Conservation (phyloP, 1,140 invertebrate species). For the Caenorhabditis briggsae region DNA sequence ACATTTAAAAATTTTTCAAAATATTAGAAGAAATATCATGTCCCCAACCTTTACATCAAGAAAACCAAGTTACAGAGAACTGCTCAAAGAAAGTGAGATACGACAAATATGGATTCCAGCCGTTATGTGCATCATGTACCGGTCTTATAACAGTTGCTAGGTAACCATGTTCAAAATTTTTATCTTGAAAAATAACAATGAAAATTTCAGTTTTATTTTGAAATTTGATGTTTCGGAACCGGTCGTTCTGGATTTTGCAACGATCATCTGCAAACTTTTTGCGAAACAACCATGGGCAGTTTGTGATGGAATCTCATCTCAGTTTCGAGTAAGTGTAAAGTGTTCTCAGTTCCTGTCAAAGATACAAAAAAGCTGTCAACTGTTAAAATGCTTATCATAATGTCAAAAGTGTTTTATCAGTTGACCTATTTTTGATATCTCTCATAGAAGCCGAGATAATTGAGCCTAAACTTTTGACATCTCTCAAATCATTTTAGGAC, state of each 20-base stretch:
- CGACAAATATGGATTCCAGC: slow-evolving; percentile 49
- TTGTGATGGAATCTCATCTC: slow-evolving; percentile 63
- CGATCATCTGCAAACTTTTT: slow-evolving; percentile 55
- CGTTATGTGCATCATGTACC: neutral
- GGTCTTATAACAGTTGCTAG: slow-evolving; percentile 6
- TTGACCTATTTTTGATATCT: too few relatives aligned
- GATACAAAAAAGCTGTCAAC: too few relatives aligned
- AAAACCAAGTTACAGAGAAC: neutral
- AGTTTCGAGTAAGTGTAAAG: slow-evolving; percentile 62
- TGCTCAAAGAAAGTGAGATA: neutral
- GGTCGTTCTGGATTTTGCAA: slow-evolving; percentile 51
- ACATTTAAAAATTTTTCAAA: too few relatives aligned
- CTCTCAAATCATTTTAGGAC: slow-evolving; percentile 51
- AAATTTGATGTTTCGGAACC: slow-evolving; percentile 56
- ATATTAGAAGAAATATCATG: too few relatives aligned
- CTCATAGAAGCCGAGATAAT: too few relatives aligned
- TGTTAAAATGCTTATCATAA: too few relatives aligned
- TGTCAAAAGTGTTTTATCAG: too few relatives aligned
- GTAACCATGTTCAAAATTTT: neutral
- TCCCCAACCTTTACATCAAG: too few relatives aligned
- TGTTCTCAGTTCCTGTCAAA: too few relatives aligned
- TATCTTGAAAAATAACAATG: neutral
- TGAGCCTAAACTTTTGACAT: too few relatives aligned
- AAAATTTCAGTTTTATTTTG: slow-evolving; percentile 24
- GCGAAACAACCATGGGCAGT: slow-evolving; percentile 61